Evolutionary conservation across 2,113 vertebrate species (phyloP), one percentile per base, ranked within the genome.

Genomic region (Gadus chalcogrammus): DNA sequence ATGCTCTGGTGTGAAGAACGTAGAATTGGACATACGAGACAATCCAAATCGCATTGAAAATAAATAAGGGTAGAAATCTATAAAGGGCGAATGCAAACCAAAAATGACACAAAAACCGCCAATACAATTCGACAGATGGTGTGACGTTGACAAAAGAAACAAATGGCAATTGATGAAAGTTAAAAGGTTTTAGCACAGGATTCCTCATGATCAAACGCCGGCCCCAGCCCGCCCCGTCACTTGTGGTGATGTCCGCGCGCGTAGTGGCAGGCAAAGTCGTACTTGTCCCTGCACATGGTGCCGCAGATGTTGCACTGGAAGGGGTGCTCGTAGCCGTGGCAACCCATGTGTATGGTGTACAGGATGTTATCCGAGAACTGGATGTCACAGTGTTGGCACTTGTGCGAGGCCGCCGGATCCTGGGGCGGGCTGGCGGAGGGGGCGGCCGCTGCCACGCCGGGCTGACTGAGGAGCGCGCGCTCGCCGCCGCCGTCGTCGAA

Each of bases 261-360:
- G 78, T 99, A 99, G 86, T 99, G 97, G 79, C 97, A 99, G 15
- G 96, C 95, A 64, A 99, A 99, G 87, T 99, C 95, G n/a, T 99
- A 99, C 86, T 94, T 96, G 83, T 99, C 96, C 72, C 90, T 91
- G 87, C 97, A 99, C 83, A 94, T 93, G 88, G 94, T 93, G 18
- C 97, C 97, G 78, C 97, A 99, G 78, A 97, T 95, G 91, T 99
- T 99, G 88, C 97, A 99, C 88, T 96, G 95, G 77, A 99, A 99
- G 28, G 97, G 96, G 15, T 97, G 96, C 73, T 98, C 95, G 38
- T 95, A 99, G 0, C 95, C 95, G 4, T 99, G 97, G 64, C 97
- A 99, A 1, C 97, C 97, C 97, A 99, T 99, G 79, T 99, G 97
- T 76, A 99, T 96, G 1, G 97, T 99, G 77, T 96, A 98, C 28